Evolutionary conservation across 2,797 vertebrate species (phyloP).

Genomic region (Clarias laeviceps): DNA sequence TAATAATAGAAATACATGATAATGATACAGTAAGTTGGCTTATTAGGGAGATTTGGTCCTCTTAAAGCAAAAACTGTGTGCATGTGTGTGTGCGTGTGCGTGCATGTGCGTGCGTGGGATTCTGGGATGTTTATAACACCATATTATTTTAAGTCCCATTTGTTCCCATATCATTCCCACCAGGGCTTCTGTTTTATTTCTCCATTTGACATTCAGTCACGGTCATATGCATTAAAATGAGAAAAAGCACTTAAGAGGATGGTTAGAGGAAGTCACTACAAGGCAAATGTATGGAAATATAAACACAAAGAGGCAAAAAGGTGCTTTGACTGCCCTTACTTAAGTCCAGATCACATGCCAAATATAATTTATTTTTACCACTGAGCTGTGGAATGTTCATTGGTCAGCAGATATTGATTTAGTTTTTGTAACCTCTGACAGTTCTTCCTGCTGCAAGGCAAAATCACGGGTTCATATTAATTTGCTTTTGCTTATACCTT

Average conservation of each 20-base stretch:
- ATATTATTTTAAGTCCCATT: not conserved
- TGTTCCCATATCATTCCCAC: not conserved
- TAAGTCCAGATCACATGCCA: not conserved
- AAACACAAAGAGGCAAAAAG: not conserved
- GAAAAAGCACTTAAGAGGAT: not conserved
- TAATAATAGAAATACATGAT: not conserved
- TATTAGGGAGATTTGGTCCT: not conserved
- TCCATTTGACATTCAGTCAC: not conserved
- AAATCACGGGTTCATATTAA: not conserved
- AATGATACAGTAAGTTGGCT: not conserved
- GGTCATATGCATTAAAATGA: not conserved
- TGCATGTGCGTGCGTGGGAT: not conserved
- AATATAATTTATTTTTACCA: not conserved
- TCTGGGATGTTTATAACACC: not conserved
- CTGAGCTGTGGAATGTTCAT: not conserved
- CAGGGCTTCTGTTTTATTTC: constrained; percentile 5
- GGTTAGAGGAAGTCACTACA: not conserved
- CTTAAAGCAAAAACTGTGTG: not conserved
- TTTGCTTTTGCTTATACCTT: not conserved
- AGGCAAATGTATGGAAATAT: not conserved
- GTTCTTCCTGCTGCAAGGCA: not conserved
- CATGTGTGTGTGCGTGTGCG: not conserved
- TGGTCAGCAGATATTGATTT: not conserved
- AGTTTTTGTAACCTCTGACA: not conserved
- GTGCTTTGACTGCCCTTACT: not conserved